Base-by-base conservation (phyloP, 1,140 invertebrate genomes). In the Caenorhabditis inopinata region DNA sequence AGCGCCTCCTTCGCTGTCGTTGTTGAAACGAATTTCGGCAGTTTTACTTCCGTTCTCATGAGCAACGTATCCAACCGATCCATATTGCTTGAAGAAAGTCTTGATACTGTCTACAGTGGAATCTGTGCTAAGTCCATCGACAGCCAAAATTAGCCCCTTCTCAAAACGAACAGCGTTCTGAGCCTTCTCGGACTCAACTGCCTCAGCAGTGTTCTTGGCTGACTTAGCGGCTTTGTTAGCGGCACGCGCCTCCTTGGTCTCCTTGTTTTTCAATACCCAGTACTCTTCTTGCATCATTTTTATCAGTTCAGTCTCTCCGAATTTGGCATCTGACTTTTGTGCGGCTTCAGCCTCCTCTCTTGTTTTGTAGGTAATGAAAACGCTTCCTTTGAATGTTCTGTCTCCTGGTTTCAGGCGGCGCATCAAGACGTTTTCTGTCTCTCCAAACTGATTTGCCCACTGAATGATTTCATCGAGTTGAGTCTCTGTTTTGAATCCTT, bases 331-430 rank as follows among this genome's bases (percentile, higher is more conserved):
- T 89, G 92, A 94, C 87, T 94, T 93, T 0, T 94, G 84, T 35
- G 90, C 90, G 49, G 90, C 89, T 83, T 93, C 92, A 16, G 92
- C 92, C 84, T 92, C 91, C 74, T 95, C 94, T 73, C 92, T 90
- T 32, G 91, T 93, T 84, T 92, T 91, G 86, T 96, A 97, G 2
- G 93, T 93, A 23, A 93, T 91, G 90, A 96, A 96, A 68, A 95
- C 92, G 7, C 95, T 96, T 48, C 58, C 95, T 90, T 97, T 94
- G 85, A 95, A 95, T 12, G 82, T 78, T 46, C 82, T 62, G 25
- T 80, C 82, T 18, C 68, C 75, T 68, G 58, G 58, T 45, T 85
- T 82, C 6, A 80, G 58, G 18, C 84, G 80, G 2, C 87, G 82
- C 87, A 89, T 86, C 5, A 88, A 38, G 27, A 96, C 90, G 87